Percentiles rank a stretch among this genome's conserved stretches.
These are phyloP conservation scores for Trichonephila inaurata DNA, from an alignment of 1,140 invertebrate genomes.

Conservation along the genomic window DNA sequence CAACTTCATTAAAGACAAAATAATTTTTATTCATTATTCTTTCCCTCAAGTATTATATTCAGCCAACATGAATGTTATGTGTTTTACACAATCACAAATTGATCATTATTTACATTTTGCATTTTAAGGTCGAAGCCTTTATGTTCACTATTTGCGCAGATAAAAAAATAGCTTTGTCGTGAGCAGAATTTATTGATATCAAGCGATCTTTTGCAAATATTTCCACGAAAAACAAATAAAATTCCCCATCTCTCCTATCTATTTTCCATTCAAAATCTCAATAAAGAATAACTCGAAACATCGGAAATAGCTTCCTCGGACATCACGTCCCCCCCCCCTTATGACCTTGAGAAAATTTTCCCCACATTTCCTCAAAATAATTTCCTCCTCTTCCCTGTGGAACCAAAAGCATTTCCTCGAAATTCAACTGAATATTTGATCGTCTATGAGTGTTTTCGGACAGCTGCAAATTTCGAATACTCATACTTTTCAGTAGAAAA, in stretches of 20 bases:
- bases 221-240: neutral
- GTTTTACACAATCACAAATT: too few relatives aligned
- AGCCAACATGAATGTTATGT: too few relatives aligned
- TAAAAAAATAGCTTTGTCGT: too few relatives aligned
- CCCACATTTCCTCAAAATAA: neutral
- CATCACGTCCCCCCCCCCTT: neutral
- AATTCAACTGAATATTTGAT: neutral
- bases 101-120: too few relatives aligned
- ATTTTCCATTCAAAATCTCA: neutral
- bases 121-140: too few relatives aligned
- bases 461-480: neutral
- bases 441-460: conserved; percentile 3
- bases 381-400: conserved; percentile 5
- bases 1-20: neutral
- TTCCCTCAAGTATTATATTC: too few relatives aligned
- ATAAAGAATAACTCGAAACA: neutral
- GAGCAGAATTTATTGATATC: neutral
- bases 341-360: conserved; percentile 9
- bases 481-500: neutral
- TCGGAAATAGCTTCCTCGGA: conserved; percentile 18
- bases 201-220: neutral
- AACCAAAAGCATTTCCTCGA: neutral
- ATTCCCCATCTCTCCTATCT: neutral
- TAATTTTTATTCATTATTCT: too few relatives aligned
- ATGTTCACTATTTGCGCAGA: too few relatives aligned